Base-by-base conservation (phyloP, 2,888 invertebrate species). In the Drosophila koepferae region DNA sequence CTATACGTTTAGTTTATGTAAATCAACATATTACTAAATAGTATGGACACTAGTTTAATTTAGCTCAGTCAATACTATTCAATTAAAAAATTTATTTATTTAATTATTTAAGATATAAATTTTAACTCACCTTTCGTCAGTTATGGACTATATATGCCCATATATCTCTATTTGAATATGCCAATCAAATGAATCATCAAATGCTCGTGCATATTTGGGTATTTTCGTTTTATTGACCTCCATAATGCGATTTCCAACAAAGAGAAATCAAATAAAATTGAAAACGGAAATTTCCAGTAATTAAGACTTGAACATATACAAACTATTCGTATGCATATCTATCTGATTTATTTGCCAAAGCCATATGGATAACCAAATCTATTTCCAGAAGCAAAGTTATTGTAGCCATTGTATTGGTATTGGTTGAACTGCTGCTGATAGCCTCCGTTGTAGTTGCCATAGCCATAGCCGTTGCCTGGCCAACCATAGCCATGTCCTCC, bases 151-250 rank as follows among this genome's bases (percentile, higher is more conserved):
- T 18, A 6, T 18, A 6, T 6, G 48, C 48, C 43, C 18, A 55
- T 44, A 62, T 10, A 55, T 61, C 20, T 58, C 34, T 58, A 34
- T 36, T 55, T 60, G 63, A 58, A 48, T 18, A 43, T 43, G 31
- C 20, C n/a, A 60, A 69, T 51, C 51, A 28, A 56, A 54, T 88
- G 88, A 90, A 63, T 90, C 89, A 88, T 66, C 54, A 18, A 40
- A 49, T 38, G 31, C 12, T 38, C 23, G 7, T 41, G 48, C 46
- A n/a, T 51, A 48, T 63, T 86, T 81, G 86, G 89, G 81, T 72
- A 88, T 88, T 90, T 87, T 67, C 77, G 69, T 84, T 90, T 85
- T 88, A 90, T 88, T 88, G 86, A 88, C 88, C 91, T 88, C 81
- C 80, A 82, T 70, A 62, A 72, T 54, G 18, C 66, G 72, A 67